Base-by-base conservation (phyloP, 2,888 invertebrate species). In the Lagria hirta region DNA sequence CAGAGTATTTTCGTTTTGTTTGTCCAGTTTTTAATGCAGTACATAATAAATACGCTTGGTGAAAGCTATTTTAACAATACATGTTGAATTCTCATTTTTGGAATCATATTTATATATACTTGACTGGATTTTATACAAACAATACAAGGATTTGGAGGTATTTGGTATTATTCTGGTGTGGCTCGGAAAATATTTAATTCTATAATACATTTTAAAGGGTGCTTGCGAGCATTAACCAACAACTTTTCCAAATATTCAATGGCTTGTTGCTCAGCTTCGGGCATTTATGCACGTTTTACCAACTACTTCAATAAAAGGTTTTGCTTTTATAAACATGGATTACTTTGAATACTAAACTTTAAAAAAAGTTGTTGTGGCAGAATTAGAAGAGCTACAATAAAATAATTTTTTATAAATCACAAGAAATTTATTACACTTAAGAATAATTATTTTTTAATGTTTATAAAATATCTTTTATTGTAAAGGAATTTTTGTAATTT, bases 81-180 rank as follows among this genome's bases (percentile, higher is more conserved):
- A 35, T 13, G 29, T 40, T 35, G 34, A 43, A 43, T 43, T n/a
- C n/a, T n/a, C n/a, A n/a, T n/a, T n/a, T n/a, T 48, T 48, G 35
- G 32, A 48, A 37, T 43, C 48, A 43, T 40, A 48, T 48, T 48
- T 43, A 48, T 34, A 32, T 29, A 43, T 41, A 48, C 48, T 48
- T 48, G 43, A 48, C 43, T 43, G 48, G 48, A 43, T 48, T 43
- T 43, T 26, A 8, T 15, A 16, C 48, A 48, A 48, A 48, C 48
- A 48, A 48, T 43, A 40, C 38, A 35, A 12, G 43, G 40, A 43
- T 48, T 48, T 35, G 29, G 30, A 45, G 38, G 43, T 48, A 48
- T 43, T 43, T 35, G 33, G 40, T 17, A 41, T 45, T 41, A 45
- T 35, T 34, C 29, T 20, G 16, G 26, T 41, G 41, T 33, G 32